These are phyloP conservation scores for Callipepla californica DNA, from an alignment of 2,113 vertebrate species.

Conservation along the genomic window DNA sequence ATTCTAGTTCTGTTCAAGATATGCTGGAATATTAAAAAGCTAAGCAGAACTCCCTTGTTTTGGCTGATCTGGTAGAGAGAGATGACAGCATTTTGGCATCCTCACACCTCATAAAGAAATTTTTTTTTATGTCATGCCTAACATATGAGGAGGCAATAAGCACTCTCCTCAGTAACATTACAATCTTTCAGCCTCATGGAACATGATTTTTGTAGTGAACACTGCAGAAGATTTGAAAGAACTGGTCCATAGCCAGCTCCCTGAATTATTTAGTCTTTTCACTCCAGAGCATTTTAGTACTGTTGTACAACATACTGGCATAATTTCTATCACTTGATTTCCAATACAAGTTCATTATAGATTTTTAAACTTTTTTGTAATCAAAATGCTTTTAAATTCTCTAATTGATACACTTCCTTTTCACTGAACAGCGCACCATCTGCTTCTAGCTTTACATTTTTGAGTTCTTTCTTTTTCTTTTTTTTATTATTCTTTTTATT, in stretches of 20 bases:
- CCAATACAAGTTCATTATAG: not conserved
- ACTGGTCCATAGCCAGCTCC: not conserved
- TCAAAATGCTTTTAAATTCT: not conserved
- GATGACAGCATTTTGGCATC: slow-evolving; percentile 29
- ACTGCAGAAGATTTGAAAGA: not conserved
- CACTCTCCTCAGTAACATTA: not conserved
- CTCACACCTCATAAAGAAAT: not conserved
- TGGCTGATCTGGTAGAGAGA: not conserved
- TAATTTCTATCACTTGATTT: not conserved
- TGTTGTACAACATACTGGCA: not conserved
- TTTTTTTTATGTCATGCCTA: not conserved
- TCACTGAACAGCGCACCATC: not conserved
- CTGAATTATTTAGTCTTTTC: not conserved
- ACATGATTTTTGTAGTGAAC: not conserved
- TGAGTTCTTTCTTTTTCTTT: not conserved
- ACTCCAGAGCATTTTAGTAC: slow-evolving; percentile 1
- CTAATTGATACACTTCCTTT: not conserved
- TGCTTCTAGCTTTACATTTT: not conserved
- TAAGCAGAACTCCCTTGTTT: slow-evolving; percentile 33
- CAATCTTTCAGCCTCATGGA: not conserved
- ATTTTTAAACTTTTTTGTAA: not conserved
- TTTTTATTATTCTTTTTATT: not conserved
- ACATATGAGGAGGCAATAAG: not conserved
- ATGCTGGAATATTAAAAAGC: not conserved
- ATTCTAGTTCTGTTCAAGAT: slow-evolving; percentile 19